These are phyloP conservation scores for Crambe crambe DNA, from an alignment of 37 sponge, comb jelly and placozoan species.

Conservation along the genomic window DNA sequence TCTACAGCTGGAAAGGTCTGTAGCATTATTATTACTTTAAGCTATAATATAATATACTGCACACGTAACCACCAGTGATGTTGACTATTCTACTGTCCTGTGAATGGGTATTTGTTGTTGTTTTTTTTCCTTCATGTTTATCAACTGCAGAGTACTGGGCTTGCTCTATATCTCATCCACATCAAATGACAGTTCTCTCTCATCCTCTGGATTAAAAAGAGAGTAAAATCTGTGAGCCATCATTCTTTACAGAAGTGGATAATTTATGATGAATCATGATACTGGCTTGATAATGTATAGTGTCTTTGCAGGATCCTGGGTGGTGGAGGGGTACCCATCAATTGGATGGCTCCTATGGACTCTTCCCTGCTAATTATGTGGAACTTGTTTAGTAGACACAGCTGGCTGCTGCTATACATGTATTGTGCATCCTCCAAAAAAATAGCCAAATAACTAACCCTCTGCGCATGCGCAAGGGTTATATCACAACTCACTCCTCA, in stretches of 20 bases:
- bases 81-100: too few species aligned
- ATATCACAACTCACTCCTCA: too few species aligned
- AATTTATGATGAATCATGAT: background rate
- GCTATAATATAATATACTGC: too few species aligned
- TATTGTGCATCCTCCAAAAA: too few species aligned
- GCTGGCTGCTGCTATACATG: too few species aligned
- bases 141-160: slow-evolving; percentile 20
- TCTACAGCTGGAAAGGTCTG: too few species aligned
- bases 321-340: slow-evolving; percentile 92
- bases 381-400: slow-evolving; percentile 48
- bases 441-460: too few species aligned
- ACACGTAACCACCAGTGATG: too few species aligned
- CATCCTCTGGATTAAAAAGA: slow-evolving; percentile 81
- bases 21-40: too few species aligned
- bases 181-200: slow-evolving; percentile 90
- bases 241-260: background rate
- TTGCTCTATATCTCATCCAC: slow-evolving; percentile 85
- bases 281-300: slow-evolving; percentile 93
- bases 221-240: too few species aligned
- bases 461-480: too few species aligned
- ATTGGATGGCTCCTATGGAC: slow-evolving; percentile 78
- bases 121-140: background rate
- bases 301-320: slow-evolving; percentile 86
- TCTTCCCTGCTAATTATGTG: slow-evolving; percentile 97
- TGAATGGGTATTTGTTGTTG: too few species aligned